Percentiles rank a stretch among this genome's conserved stretches.
phyloP scores from a whole-genome alignment of 2,797 vertebrate genomes.

The Paratrypauchen microcephalus region DNA sequence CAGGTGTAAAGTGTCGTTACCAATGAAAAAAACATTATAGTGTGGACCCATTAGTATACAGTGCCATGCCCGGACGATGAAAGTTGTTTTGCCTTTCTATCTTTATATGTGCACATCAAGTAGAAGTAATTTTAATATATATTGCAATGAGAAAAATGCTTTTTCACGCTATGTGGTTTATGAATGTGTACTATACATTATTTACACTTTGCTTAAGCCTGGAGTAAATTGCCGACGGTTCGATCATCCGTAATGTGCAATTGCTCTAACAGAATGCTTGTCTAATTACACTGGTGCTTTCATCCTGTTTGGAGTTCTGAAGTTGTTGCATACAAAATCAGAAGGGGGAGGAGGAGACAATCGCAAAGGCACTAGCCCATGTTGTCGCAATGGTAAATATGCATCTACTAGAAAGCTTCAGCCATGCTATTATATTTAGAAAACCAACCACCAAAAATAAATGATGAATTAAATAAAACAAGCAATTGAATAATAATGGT shows the following conservation, averaged over 20 bases:
- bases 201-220: constrained; percentile 16
- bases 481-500: background rate
- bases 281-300: constrained; percentile 9
- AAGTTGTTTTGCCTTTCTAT: constrained; percentile 8
- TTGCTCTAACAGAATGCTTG: constrained; percentile 7
- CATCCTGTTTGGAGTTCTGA: constrained; percentile 8
- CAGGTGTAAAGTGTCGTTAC: background rate
- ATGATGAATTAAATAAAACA: too few species aligned
- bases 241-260: constrained; percentile 8
- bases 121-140: constrained; percentile 16
- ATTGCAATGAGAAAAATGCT: constrained; percentile 13
- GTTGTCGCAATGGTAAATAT: background rate
- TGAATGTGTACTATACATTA: constrained; percentile 13
- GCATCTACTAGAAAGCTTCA: background rate
- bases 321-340: constrained; percentile 5
- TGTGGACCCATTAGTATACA: constrained; percentile 1
- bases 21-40: background rate
- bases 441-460: background rate
- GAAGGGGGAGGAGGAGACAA: background rate
- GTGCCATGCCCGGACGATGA: background rate
- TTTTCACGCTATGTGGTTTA: constrained; percentile 10
- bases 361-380: background rate
- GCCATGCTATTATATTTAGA: background rate
- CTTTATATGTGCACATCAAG: constrained; percentile 9
- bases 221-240: constrained; percentile 7